phyloP scores from a whole-genome alignment of 2,797 vertebrate species.

The Artibeus lituratus region DNA sequence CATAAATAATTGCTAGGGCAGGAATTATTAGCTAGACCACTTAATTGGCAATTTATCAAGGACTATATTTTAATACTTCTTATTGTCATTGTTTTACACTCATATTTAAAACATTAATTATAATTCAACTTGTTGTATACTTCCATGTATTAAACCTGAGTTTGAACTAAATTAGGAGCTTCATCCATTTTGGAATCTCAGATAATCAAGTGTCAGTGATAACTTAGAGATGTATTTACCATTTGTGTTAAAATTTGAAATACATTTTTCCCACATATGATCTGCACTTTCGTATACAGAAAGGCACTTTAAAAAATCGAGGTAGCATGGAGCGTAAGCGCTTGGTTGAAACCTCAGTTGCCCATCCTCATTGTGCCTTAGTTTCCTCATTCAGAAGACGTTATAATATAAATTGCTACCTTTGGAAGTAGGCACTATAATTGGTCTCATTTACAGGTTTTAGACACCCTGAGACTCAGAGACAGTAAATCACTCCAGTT shows the following conservation, averaged over 20 bases:
- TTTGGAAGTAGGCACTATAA: background rate
- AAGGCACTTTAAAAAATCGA: background rate
- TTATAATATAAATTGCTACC: background rate
- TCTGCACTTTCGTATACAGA: background rate
- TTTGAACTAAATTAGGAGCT: background rate
- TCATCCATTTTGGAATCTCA: background rate
- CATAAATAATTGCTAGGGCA: background rate
- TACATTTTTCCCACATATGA: background rate
- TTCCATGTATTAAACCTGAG: background rate
- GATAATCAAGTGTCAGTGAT: background rate
- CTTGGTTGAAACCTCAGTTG: background rate
- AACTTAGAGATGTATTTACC: background rate
- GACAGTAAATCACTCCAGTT: background rate
- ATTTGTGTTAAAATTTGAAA: constrained; percentile 32
- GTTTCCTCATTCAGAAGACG: background rate
- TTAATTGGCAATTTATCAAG: background rate
- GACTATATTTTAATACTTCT: background rate
- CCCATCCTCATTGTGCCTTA: background rate
- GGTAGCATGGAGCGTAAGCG: background rate
- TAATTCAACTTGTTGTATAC: background rate
- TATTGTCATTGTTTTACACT: background rate
- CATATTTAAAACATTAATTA: constrained; percentile 17
- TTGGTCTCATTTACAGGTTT: background rate
- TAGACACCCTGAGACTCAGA: background rate
- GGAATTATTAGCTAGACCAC: background rate